These are phyloP conservation scores for Epiblema foenella DNA, from an alignment of 2,888 invertebrate genomes.

Conservation along the genomic window DNA sequence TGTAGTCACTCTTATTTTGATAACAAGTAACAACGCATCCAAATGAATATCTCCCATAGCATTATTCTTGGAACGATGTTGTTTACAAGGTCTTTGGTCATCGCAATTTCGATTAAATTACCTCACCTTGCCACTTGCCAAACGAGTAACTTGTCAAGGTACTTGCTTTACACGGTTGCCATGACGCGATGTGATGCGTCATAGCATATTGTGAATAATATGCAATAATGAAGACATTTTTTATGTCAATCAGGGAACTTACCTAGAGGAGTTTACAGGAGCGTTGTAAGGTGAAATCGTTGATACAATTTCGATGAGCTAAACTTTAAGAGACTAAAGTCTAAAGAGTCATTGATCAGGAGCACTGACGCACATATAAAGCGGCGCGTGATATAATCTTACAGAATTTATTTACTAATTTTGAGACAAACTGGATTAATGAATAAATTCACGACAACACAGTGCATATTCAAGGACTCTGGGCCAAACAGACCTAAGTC, in stretches of 20 bases:
- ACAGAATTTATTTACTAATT: not conserved
- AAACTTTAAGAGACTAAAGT: not conserved
- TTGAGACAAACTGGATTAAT: not conserved
- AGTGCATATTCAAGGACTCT: no score
- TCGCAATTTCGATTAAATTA: slow-evolving; percentile 5
- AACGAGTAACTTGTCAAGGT: slow-evolving; percentile 14
- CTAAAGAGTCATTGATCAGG: not conserved
- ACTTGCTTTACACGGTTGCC: slow-evolving; percentile 25
- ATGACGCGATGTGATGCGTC: not conserved
- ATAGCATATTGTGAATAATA: slow-evolving; percentile 8
- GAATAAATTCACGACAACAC: no score
- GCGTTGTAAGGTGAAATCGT: slow-evolving; percentile 5
- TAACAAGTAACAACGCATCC: slow-evolving; percentile 22
- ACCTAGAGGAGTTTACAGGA: not conserved
- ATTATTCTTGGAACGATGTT: slow-evolving; percentile 2
- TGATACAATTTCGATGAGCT: not conserved
- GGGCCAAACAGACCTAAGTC: no score
- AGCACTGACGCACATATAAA: not conserved
- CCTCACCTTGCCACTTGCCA: slow-evolving; percentile 33
- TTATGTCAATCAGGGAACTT: not conserved
- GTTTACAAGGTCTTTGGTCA: slow-evolving; percentile 2
- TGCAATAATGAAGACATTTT: slow-evolving; percentile 15
- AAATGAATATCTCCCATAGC: slow-evolving; percentile 10
- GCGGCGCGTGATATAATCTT: not conserved
- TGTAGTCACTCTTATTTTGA: slow-evolving; percentile 2